phyloP scores from a whole-genome alignment of 2,797 vertebrate species.

The Coluber constrictor region DNA sequence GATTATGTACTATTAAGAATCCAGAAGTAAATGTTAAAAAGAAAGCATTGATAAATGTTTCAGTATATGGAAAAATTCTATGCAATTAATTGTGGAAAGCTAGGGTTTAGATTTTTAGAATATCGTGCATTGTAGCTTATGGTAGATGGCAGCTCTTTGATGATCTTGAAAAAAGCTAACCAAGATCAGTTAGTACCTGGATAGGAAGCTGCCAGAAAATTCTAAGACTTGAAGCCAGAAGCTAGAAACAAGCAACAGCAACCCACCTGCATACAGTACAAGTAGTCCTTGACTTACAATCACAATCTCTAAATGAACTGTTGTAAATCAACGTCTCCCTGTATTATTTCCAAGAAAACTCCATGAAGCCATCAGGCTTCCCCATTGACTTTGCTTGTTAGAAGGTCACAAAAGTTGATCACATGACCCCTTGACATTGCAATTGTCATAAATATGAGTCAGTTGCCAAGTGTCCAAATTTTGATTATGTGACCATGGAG shows the following conservation, averaged over 20 bases:
- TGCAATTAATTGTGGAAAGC: background rate
- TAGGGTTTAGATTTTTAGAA: background rate
- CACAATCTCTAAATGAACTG: background rate
- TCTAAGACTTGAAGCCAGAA: background rate
- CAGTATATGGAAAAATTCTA: background rate
- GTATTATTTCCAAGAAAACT: background rate
- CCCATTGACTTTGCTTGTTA: background rate
- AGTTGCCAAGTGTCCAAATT: background rate
- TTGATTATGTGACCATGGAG: background rate
- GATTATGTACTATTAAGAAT: background rate
- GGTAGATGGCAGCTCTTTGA: background rate
- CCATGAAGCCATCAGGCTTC: background rate
- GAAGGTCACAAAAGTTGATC: background rate
- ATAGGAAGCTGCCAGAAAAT: background rate
- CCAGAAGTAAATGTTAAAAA: background rate
- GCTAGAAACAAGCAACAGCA: background rate
- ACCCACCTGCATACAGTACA: background rate
- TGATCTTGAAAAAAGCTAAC: background rate
- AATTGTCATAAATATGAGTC: background rate
- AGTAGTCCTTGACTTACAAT: too few species aligned
- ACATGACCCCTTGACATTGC: background rate
- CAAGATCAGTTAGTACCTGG: background rate
- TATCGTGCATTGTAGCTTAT: background rate
- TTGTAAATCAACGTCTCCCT: background rate
- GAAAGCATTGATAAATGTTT: background rate